Evolutionary conservation across 2,888 invertebrate species (phyloP).

Genomic region (Dicranocentrus wangi): DNA sequence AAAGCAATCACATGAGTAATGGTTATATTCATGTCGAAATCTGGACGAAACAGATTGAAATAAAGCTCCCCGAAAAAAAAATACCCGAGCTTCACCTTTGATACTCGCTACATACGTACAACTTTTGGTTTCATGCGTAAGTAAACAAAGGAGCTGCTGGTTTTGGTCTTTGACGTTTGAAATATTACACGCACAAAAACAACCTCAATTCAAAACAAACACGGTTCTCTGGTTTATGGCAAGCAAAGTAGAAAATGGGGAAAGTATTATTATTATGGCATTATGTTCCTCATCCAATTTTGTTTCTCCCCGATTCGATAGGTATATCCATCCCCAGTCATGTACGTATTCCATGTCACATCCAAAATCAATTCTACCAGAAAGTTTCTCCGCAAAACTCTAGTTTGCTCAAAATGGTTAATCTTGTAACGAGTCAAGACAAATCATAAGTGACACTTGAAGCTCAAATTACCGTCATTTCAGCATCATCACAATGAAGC

Average conservation of each 20-base stretch:
- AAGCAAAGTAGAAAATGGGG: not conserved
- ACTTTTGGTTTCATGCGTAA: not conserved
- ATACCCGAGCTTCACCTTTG: slow-evolving; percentile 7
- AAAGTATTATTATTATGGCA: too few relatives aligned
- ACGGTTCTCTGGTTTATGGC: not conserved
- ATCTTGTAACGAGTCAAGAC: slow-evolving; percentile 45
- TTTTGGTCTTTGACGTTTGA: not conserved
- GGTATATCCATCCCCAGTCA: too few relatives aligned
- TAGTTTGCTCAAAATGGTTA: too few relatives aligned
- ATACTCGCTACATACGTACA: not conserved
- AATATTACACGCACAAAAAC: slow-evolving; percentile 15
- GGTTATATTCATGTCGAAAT: slow-evolving; percentile 28
- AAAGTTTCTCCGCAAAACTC: too few relatives aligned
- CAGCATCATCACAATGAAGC: not conserved
- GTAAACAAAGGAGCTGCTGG: not conserved
- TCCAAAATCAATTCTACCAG: too few relatives aligned
- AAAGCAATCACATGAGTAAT: slow-evolving; percentile 56
- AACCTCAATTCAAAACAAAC: slow-evolving; percentile 16
- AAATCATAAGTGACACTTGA: slow-evolving; percentile 34
- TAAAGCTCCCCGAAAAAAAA: not conserved
- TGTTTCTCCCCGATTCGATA: too few relatives aligned
- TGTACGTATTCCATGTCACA: too few relatives aligned
- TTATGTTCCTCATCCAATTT: too few relatives aligned
- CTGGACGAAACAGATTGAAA: slow-evolving; percentile 46
- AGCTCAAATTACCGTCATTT: slow-evolving; percentile 57